Evolutionary conservation across 1,140 invertebrate genomes (phyloP), one percentile per base, ranked within the genome.

Genomic region (Liolophura sinensis): DNA sequence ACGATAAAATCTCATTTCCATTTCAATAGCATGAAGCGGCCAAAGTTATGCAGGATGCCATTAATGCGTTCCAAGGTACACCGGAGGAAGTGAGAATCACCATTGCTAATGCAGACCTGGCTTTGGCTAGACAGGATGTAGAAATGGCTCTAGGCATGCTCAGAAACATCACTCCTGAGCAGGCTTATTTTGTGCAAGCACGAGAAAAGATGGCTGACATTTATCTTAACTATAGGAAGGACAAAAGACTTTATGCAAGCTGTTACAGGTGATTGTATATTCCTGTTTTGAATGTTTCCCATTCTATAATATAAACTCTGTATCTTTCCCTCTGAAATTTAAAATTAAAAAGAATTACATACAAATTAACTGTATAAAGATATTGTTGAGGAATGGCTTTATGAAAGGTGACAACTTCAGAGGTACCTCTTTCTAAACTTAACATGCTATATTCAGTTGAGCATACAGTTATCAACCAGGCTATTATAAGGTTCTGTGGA

Each of bases 131-230:
- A 76, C 92, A 91, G 4, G 92, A 98, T 77, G 80, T 92, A 25
- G 91, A 94, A 66, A 88, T 88, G 68, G 93, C 95, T 5, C 87
- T 98, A 18, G 87, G 89, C 60, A 88, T 94, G 56, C 86, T 99
- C 0, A 88, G 89, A 40, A 89, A 90, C 69, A 90, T 98, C 16
- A 87, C 86, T 69, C 88, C 92, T 0, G 89, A 91, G 27, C 91
- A 97, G 70, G 87, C 90, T 0, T 95, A 95, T 82, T 98, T 94
- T 83, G 88, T 90, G 62, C 81, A 95, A 85, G 94, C 95, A 0
- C 89, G 92, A 64, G 92, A 92, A 60, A 93, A 93, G 85, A 90
- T 98, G 87, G 96, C 96, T 4, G 90, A 96, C 61, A 93, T 99
- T 67, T 93, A 96, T 84, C 86, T 99, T 52, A 90, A 95, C 64